A percentile compares a stretch with the other conserved stretches of the same genome.
Evolutionary conservation across 2,113 vertebrate genomes (phyloP).

Genomic region (Rhodinocichla rosea): DNA sequence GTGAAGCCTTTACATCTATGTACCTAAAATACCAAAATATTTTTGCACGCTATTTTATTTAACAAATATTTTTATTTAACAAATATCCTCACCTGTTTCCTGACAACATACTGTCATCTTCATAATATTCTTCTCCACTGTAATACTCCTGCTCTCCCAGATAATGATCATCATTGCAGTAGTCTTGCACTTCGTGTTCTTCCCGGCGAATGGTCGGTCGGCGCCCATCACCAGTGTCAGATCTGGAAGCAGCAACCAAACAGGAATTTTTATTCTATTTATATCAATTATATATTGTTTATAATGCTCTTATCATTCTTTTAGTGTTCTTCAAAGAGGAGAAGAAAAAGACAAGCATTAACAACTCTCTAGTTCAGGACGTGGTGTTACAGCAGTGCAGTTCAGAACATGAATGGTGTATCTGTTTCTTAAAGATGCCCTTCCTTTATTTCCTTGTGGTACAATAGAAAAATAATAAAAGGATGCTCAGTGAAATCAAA

Average conservation of each 20-base stretch:
- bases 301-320: not conserved
- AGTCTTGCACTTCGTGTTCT: constrained; percentile 72
- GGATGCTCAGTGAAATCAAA: not conserved
- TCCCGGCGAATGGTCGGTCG: constrained; percentile 90
- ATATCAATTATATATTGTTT: not conserved
- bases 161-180: constrained; percentile 81
- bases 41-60: not conserved
- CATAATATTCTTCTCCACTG: constrained; percentile 94
- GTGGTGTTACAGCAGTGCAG: not conserved
- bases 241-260: constrained; percentile 69
- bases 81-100: constrained; percentile 78
- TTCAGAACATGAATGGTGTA: not conserved
- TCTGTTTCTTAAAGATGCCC: not conserved
- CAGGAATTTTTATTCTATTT: not conserved
- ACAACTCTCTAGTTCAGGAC: not conserved
- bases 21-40: not conserved
- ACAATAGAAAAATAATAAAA: not conserved
- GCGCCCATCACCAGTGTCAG: constrained; percentile 83
- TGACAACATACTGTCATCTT: constrained; percentile 88
- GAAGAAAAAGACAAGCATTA: not conserved
- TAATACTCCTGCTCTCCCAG: constrained; percentile 87
- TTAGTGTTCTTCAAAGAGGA: not conserved
- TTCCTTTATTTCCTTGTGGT: not conserved
- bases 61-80: not conserved
- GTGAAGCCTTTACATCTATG: not conserved